phyloP scores from a whole-genome alignment of 2,113 vertebrate species.

The Anguilla rostrata region DNA sequence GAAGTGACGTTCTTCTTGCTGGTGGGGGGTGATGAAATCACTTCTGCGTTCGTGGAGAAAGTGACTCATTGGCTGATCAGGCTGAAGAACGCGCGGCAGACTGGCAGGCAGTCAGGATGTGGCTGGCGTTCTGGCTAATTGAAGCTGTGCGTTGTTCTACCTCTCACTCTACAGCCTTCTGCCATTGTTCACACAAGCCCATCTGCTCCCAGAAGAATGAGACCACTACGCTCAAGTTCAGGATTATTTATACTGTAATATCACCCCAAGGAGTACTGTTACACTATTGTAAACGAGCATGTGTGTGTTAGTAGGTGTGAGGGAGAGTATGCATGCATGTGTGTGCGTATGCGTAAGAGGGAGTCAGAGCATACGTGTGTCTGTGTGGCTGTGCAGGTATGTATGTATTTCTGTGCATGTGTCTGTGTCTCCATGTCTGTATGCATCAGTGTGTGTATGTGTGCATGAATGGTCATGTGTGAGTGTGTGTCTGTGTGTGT shows the following conservation, averaged over 20 bases:
- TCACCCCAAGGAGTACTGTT: conserved; percentile 24
- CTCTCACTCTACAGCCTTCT: conserved; percentile 68
- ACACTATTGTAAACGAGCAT: conserved; percentile 30
- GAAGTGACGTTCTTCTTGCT: background rate
- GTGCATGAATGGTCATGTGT: background rate
- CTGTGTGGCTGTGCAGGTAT: too few species aligned
- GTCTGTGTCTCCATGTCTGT: conserved; percentile 26
- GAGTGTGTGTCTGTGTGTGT: background rate
- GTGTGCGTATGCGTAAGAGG: conserved; percentile 23
- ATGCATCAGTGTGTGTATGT: conserved; percentile 41
- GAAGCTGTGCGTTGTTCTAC: conserved; percentile 56
- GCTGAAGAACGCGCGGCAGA: background rate
- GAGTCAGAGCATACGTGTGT: background rate
- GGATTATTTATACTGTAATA: too few species aligned
- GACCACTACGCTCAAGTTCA: conserved; percentile 54
- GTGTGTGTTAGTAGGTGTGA: conserved; percentile 34
- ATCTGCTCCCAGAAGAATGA: conserved; percentile 69
- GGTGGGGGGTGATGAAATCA: background rate
- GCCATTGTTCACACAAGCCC: conserved; percentile 63
- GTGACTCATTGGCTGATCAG: background rate
- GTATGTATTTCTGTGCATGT: too few species aligned
- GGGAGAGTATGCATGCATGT: conserved; percentile 47
- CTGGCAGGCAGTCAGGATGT: background rate
- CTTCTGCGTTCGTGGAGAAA: background rate
- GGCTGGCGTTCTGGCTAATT: conserved; percentile 58